Base-by-base conservation (phyloP, 2,113 vertebrate genomes). In the Antechinus flavipes region DNA sequence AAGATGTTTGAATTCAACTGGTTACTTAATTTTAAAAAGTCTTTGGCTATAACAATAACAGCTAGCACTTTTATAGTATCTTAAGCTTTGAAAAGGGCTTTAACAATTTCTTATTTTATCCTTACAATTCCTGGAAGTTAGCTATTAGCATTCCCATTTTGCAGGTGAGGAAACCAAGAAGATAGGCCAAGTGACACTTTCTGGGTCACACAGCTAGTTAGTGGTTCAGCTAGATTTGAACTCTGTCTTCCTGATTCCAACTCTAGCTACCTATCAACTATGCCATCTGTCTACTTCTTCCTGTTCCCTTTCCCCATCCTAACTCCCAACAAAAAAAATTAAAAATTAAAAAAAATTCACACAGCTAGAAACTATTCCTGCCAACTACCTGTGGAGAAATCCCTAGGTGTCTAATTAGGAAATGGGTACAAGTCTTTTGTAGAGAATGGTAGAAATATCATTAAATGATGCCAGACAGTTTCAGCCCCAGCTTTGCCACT, bases 341-440 rank as follows among this genome's bases (percentile, higher is more conserved):
- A 50, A 50, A 50, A 50, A 50, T 50, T 50, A 50, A 50, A 55
- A 55, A 58, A 27, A 58, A 27, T 27, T 27, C 26, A 35, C 61
- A 19, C 14, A 76, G 58, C 3, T 76, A 76, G 61, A 76, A 76
- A n/a, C 61, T 19, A n/a, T n/a, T 76, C 61, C 61, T 76, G 61
- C 61, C 12, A 76, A 76, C 30, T 68, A 76, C 35, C 16, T 1
- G 16, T 76, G 68, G 68, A 76, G n/a, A 76, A 14, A 35, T 68
- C 12, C 12, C 3, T 76, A 35, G 16, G 1, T 76, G 14, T 8
- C 7, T n/a, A 26, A 11, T 26, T 22, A 25, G 26, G 5, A 10
- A 52, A 19, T 6, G 52, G 54, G 91, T 49, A 25, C 7, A 0
- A 0, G 2, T 12, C 8, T 42, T 30, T 11, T 0, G 14, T 14